Evolutionary conservation across 2,888 invertebrate species (phyloP).

Genomic region (Caenorhabditis sp.): DNA sequence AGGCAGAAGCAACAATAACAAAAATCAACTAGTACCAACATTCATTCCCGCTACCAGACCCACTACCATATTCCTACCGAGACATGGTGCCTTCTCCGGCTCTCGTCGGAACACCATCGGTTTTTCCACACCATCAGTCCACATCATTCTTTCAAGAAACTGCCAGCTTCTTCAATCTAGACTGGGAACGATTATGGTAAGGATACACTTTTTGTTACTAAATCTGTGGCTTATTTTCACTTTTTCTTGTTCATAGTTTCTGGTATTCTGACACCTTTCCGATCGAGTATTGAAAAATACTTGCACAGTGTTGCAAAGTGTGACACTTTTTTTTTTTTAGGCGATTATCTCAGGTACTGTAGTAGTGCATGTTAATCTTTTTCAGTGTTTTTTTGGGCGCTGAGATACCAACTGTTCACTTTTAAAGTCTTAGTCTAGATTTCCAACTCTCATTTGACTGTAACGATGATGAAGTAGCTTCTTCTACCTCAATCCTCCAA

Average conservation of each 20-base stretch:
- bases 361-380: too few relatives aligned
- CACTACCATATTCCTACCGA: slow-evolving; percentile 23
- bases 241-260: neutral
- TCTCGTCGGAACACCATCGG: slow-evolving; percentile 64
- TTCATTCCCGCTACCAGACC: slow-evolving; percentile 1
- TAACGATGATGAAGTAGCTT: too few relatives aligned
- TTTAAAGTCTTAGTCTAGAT: too few relatives aligned
- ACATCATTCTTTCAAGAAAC: slow-evolving; percentile 68
- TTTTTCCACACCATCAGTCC: slow-evolving; percentile 69
- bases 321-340: too few relatives aligned
- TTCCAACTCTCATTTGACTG: too few relatives aligned
- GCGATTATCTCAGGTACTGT: too few relatives aligned
- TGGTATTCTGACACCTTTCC: neutral
- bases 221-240: neutral
- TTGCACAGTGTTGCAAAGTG: neutral
- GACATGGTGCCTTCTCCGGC: slow-evolving; percentile 70
- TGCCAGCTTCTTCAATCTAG: slow-evolving; percentile 65
- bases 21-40: slow-evolving; percentile 11
- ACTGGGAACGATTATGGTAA: slow-evolving; percentile 67
- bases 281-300: too few relatives aligned
- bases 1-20: slow-evolving; percentile 12
- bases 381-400: too few relatives aligned
- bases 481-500: too few relatives aligned
- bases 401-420: too few relatives aligned
- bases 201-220: neutral